Conservation (phyloP, 2,113 vertebrate genomes). For the Saguinus imperator region DNA sequence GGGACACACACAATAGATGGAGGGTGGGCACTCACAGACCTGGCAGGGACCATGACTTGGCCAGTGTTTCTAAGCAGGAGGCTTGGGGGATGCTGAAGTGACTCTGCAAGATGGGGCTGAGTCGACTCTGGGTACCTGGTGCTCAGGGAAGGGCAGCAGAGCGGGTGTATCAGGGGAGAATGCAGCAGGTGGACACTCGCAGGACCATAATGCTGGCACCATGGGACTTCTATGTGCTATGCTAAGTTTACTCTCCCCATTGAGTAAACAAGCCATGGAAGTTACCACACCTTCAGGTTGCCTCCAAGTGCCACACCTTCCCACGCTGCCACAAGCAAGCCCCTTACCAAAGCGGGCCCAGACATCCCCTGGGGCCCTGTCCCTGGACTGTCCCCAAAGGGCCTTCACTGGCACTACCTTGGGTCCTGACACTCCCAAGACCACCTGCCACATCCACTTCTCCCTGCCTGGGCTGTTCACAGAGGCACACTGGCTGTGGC, state of each 20-base stretch:
- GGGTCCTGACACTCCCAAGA: neutral
- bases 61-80: neutral
- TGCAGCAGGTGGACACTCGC: accelerated
- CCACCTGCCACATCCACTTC: neutral
- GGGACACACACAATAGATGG: neutral
- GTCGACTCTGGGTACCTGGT: neutral
- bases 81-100: neutral
- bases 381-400: neutral
- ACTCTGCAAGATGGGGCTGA: neutral
- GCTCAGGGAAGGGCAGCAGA: neutral
- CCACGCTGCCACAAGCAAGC: neutral
- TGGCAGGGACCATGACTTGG: neutral
- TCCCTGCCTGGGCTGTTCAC: neutral
- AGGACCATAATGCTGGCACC: neutral
- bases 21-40: neutral
- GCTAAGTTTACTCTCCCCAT: no score
- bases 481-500: neutral
- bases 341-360: neutral
- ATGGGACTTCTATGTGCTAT: neutral
- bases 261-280: neutral
- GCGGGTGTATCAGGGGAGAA: neutral
- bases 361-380: neutral
- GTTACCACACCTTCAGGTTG: neutral
- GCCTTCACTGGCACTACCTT: neutral
- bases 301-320: neutral